Evolutionary conservation across 2,113 vertebrate species (phyloP).

Genomic region (Eulemur macaco): DNA sequence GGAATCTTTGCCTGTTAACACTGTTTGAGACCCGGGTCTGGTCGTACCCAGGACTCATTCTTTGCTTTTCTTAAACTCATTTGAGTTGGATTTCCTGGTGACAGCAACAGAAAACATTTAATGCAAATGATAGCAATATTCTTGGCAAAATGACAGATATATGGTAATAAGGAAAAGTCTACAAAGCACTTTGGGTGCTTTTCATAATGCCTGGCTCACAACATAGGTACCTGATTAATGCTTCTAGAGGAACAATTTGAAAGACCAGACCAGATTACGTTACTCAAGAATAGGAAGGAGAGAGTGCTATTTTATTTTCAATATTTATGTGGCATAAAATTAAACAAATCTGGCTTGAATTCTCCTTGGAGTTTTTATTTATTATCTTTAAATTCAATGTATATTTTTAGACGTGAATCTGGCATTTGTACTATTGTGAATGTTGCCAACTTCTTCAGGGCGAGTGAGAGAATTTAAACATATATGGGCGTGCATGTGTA

Average conservation of each 20-base stretch:
- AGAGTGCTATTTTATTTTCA: neutral
- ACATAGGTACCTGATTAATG: neutral
- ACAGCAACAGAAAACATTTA: neutral
- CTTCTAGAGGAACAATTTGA: neutral
- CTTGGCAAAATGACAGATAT: neutral
- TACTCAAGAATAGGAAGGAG: neutral
- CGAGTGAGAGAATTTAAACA: neutral
- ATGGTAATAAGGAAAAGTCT: neutral
- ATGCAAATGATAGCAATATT: neutral
- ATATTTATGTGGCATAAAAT: slow-evolving; percentile 33
- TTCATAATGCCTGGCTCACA: neutral
- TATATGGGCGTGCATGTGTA: fast-evolving
- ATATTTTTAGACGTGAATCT: slow-evolving; percentile 27
- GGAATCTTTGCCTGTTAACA: neutral
- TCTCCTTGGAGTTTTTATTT: slow-evolving; percentile 39
- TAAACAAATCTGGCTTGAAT: slow-evolving; percentile 55
- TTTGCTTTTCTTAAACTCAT: neutral
- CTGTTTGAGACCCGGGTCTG: neutral
- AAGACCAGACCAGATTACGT: neutral
- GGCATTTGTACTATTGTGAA: neutral
- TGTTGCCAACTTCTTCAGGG: neutral
- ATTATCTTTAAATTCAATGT: slow-evolving; percentile 46
- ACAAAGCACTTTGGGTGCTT: neutral
- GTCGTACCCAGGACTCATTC: fast-evolving
- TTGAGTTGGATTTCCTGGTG: neutral